Percentiles rank a stretch among this genome's conserved stretches.
Evolutionary conservation across 1,140 invertebrate species (phyloP).

Genomic region (Drosophila willistoni): DNA sequence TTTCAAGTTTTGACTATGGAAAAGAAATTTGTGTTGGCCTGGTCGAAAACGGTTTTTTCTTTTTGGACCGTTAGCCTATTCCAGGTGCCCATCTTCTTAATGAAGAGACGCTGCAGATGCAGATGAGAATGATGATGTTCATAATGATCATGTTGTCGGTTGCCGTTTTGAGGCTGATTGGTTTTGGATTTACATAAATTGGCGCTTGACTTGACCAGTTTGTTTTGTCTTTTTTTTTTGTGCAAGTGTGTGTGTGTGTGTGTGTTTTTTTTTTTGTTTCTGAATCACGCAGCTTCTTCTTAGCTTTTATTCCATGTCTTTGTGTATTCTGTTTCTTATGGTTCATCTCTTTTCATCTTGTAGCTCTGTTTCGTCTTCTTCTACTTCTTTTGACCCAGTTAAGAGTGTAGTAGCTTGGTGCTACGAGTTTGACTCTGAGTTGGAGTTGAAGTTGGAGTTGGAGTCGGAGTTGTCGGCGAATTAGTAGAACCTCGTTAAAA

Average conservation of each 20-base stretch:
- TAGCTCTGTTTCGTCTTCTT: background rate
- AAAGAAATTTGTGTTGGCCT: slow-evolving; percentile 14
- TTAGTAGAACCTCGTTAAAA: slow-evolving; percentile 65
- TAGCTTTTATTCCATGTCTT: background rate
- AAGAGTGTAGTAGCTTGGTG: slow-evolving; percentile 20
- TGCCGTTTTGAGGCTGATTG: slow-evolving; percentile 67
- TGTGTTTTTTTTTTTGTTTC: background rate
- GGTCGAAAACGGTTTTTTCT: slow-evolving; percentile 57
- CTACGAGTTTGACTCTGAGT: slow-evolving; percentile 6
- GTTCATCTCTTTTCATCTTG: too few species aligned
- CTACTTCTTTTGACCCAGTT: slow-evolving; percentile 69
- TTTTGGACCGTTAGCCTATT: slow-evolving; percentile 54
- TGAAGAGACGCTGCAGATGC: slow-evolving; percentile 32
- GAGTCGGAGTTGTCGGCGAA: slow-evolving; percentile 36
- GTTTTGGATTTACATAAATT: slow-evolving; percentile 80
- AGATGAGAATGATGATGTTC: slow-evolving; percentile 39
- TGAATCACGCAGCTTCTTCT: slow-evolving; percentile 28
- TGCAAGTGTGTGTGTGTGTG: slow-evolving; percentile 22
- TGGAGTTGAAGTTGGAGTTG: slow-evolving; percentile 14
- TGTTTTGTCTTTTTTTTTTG: background rate
- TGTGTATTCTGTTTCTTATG: background rate
- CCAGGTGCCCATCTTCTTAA: slow-evolving; percentile 51
- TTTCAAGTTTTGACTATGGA: slow-evolving; percentile 2
- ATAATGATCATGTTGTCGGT: slow-evolving; percentile 45
- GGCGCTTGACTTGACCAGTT: slow-evolving; percentile 65